Conservation (phyloP, 35 echinoderm and acorn worm genomes). For the Stichopus chloronotus region DNA sequence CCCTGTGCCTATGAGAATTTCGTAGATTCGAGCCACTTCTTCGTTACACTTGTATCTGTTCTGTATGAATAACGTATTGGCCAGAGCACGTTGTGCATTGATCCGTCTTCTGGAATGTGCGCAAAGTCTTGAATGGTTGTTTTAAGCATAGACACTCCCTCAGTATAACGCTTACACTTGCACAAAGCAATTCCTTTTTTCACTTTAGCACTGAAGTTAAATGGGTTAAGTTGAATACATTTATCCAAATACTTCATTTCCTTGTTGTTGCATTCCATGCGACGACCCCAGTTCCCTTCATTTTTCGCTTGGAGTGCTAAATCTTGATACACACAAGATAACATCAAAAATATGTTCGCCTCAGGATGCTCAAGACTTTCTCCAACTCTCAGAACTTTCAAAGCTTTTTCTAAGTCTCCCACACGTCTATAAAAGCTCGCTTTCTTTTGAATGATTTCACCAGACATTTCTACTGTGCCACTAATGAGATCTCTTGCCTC, state of each 20-base stretch:
- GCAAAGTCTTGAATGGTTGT: no score
- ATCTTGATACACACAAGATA: neutral
- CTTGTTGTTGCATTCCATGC: neutral
- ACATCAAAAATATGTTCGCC: constrained; percentile 18
- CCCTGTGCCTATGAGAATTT: neutral
- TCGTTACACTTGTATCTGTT: neutral
- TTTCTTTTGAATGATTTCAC: constrained; percentile 9
- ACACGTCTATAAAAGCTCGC: constrained; percentile 22
- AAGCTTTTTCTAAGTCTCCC: no score
- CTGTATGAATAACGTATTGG: neutral
- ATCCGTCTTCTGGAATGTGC: no score
- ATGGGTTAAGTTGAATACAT: neutral
- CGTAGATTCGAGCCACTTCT: neutral
- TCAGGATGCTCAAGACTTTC: neutral
- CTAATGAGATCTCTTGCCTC: neutral
- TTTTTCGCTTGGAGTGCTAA: neutral
- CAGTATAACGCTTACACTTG: neutral
- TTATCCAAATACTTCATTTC: neutral
- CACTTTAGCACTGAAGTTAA: neutral
- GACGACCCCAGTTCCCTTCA: neutral
- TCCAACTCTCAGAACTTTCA: constrained; percentile 37
- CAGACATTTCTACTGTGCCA: neutral
- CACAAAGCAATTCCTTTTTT: neutral
- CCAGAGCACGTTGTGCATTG: neutral
- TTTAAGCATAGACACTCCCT: neutral